Conservation (phyloP, 2,888 invertebrate species). For the Macaria notata region DNA sequence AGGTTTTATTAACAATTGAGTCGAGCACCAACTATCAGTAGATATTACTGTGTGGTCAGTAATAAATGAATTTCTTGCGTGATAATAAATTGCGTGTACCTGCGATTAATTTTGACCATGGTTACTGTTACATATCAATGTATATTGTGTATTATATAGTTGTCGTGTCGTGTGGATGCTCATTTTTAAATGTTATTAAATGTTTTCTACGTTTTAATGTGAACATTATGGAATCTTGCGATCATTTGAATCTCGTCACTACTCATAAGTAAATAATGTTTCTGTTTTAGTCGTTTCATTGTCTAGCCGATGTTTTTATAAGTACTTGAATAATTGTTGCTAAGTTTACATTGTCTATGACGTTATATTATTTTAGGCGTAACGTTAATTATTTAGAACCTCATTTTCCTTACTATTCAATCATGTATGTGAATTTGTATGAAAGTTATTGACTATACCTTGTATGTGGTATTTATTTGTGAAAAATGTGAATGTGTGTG, state of each 20-base stretch:
- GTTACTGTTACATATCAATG: constrained; percentile 74
- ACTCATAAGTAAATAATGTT: constrained; percentile 23
- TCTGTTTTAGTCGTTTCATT: constrained; percentile 28
- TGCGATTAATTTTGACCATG: constrained; percentile 44
- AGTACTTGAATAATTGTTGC: constrained; percentile 44
- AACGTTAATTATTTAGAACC: constrained; percentile 30
- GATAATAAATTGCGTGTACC: no score
- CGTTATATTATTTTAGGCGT: constrained; percentile 52
- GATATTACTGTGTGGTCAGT: constrained; percentile 37
- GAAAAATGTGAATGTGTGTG: no score
- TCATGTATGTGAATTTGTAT: constrained; percentile 33
- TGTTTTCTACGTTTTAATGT: constrained; percentile 34
- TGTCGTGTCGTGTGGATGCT: constrained; percentile 78
- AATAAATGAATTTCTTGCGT: constrained; percentile 4
- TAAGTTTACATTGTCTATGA: constrained; percentile 69
- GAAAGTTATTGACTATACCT: no score
- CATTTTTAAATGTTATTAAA: constrained; percentile 36
- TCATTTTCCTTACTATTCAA: constrained; percentile 53
- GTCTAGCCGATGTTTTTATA: constrained; percentile 26
- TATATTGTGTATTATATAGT: constrained; percentile 46
- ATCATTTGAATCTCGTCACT: constrained; percentile 45
- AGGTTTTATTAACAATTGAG: no score
- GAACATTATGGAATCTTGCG: constrained; percentile 31
- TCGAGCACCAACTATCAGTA: no score
- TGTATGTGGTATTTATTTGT: no score